phyloP scores from a whole-genome alignment of 1,140 invertebrate species.

The Meteorus sp. region DNA sequence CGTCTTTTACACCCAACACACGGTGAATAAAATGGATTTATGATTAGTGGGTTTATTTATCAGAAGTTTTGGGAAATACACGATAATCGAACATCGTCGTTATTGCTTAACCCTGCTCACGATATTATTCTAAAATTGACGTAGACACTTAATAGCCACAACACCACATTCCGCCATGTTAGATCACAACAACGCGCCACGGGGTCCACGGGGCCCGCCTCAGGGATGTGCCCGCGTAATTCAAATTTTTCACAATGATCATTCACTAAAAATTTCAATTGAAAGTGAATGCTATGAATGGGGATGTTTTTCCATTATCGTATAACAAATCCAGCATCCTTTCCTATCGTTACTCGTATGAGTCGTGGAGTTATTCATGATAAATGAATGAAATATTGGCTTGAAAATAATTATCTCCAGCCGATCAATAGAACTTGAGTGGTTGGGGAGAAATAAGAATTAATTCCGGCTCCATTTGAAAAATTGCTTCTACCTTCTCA shows the following conservation, averaged over 20 bases:
- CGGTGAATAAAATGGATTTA: neutral
- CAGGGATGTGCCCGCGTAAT: conserved; percentile 46
- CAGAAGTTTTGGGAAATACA: neutral
- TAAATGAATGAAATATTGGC: neutral
- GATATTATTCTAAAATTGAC: conserved; percentile 51
- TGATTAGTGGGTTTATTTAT: conserved; percentile 1
- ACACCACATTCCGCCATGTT: conserved; percentile 60
- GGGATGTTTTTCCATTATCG: no score
- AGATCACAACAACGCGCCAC: conserved; percentile 59
- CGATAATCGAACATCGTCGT: conserved; percentile 34
- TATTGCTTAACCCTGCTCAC: conserved; percentile 31
- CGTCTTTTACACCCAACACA: conserved; percentile 9
- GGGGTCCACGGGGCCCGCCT: conserved; percentile 44
- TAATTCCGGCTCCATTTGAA: no score
- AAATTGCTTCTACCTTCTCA: no score
- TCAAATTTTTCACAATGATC: conserved; percentile 22
- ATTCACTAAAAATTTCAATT: neutral
- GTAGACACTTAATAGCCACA: conserved; percentile 55
- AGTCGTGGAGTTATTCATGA: no score
- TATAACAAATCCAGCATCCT: no score
- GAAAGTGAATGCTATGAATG: no score
- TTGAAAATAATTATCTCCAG: conserved; percentile 24
- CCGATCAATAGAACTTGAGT: conserved; percentile 33
- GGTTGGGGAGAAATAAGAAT: conserved; percentile 14
- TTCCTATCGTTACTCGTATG: no score